Percentiles rank a stretch among this genome's conserved stretches.
Conservation (phyloP, 2,888 invertebrate genomes). For the Pemphredon lugubris region DNA sequence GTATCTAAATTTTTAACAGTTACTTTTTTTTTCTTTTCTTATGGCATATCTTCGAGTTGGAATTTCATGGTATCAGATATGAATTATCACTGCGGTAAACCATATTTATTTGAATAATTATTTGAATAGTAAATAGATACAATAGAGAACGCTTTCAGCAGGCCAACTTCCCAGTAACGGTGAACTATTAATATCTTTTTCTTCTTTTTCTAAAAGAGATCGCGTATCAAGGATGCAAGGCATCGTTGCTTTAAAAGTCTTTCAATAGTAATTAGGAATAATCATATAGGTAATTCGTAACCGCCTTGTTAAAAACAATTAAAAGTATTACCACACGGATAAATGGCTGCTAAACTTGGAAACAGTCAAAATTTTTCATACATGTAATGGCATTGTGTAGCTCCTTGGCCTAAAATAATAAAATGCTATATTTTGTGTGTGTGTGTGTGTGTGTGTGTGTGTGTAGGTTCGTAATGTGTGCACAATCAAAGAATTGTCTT, state of each 20-base stretch:
- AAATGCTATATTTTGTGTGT: too few relatives aligned
- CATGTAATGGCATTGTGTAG: slow-evolving; percentile 53
- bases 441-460: too few relatives aligned
- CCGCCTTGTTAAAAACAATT: slow-evolving; percentile 64
- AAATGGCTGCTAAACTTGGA: slow-evolving; percentile 66
- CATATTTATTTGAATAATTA: slow-evolving; percentile 78
- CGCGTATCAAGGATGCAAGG: slow-evolving; percentile 46
- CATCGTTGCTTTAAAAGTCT: slow-evolving; percentile 40
- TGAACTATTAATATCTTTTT: slow-evolving; percentile 55
- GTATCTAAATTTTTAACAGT: too few relatives aligned
- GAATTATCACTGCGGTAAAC: slow-evolving; percentile 66
- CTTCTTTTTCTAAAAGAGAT: slow-evolving; percentile 36
- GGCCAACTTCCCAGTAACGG: slow-evolving; percentile 67
- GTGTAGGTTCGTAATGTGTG: too few relatives aligned
- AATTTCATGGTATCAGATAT: neutral
- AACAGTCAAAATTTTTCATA: slow-evolving; percentile 70
- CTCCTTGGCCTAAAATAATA: slow-evolving; percentile 61
- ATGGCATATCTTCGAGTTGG: too few relatives aligned
- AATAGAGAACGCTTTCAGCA: slow-evolving; percentile 77
- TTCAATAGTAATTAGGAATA: slow-evolving; percentile 54
- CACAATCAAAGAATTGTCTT: slow-evolving; percentile 63
- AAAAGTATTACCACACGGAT: slow-evolving; percentile 69
- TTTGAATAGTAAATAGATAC: slow-evolving; percentile 76
- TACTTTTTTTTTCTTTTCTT: too few relatives aligned
- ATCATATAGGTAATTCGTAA: slow-evolving; percentile 53